Base-by-base conservation (phyloP, 2,113 vertebrate genomes). In the Machaerirhynchus nigripectus region DNA sequence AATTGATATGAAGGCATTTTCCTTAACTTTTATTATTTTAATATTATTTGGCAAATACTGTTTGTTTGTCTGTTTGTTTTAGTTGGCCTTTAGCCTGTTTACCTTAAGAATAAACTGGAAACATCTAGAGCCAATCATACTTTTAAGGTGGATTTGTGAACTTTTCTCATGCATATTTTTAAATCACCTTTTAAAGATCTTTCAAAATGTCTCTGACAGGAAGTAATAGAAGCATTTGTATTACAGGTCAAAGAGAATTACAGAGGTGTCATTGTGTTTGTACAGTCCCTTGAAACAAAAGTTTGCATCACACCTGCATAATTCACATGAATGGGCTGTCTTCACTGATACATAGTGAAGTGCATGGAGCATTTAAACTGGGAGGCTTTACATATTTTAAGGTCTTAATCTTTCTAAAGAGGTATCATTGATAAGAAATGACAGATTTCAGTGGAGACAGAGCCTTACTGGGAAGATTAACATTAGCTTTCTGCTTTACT, bases 401-500 rank as follows among this genome's bases (percentile, higher is more conserved):
- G 83, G 53, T 87, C 65, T 44, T 93, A 82, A 89, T 95, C 83
- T 82, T 94, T 88, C 59, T 77, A 47, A 97, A 80, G 67, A 94
- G 95, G 40, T 23, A 68, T 16, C 5, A 24, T 76, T 84, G 93
- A 71, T 95, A 96, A 87, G 89, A 75, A 92, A 64, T 89, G 11
- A 89, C 91, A 30, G 82, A 84, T 96, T 91, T 89, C 47, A 67
- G 53, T 88, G 78, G 40, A 82, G 90, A 67, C 71, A 87, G 92
- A 68, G n/a, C 30, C 87, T 95, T 52, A 44, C 75, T 88, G 86
- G 56, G 73, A 65, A 91, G 68, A 80, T 79, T 79, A 87, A 44
- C 10, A 0, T 88, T 15, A 75, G n/a, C 68, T 90, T 83, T 95
- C 83, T 88, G 71, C 81, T 94, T 91, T 69, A 27, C 63, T 90